Evolutionary conservation across 1,140 invertebrate genomes (phyloP), one percentile per base, ranked within the genome.

Genomic region (Radopholus similis): DNA sequence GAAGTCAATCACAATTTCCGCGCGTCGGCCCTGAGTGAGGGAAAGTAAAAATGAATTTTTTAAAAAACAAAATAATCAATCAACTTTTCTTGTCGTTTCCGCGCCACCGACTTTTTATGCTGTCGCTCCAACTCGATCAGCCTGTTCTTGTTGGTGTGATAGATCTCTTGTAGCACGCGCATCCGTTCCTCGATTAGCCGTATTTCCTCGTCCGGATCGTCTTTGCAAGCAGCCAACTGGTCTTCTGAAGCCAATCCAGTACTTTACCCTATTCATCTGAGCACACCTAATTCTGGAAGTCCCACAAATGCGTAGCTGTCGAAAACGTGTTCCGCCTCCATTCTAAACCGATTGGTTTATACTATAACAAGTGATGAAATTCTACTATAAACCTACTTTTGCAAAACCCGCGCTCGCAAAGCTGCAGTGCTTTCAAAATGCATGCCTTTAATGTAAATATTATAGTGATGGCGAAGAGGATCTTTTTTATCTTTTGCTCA

Each of bases 291-390:
- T 73, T 70, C 64, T 30, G 65, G 51, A 5, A 70, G 32, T 18
- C 68, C 68, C 18, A 70, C 13, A 51, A 70, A 70, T 26, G 70
- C 13, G 23, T 70, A 66, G 37, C 47, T 70, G 40, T 38, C 53
- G 40, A 73, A 70, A 30, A 72, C 8, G 34, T 72, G 53, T 65
- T 70, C 66, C 1, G 64, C 40, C 57, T 70, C 68, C 68, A 70
- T 70, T 63, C 54, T 72, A 18, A 70, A 28, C 1, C 1, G n/a
- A 49, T 54, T n/a, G 51, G 26, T n/a, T 30, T 54, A 30, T 13
- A 9, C 18, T 30, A 13, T 9, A 30, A 49, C 51, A 54, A 28
- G 11, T 9, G 11, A 1, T 30, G 1, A 18, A 35, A 4, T 58
- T 40, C 6, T 26, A 2, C 21, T 38, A 18, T 58, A 3, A 0